Evolutionary conservation across 2,888 invertebrate genomes (phyloP).

Genomic region (Hyposoter dolosus): DNA sequence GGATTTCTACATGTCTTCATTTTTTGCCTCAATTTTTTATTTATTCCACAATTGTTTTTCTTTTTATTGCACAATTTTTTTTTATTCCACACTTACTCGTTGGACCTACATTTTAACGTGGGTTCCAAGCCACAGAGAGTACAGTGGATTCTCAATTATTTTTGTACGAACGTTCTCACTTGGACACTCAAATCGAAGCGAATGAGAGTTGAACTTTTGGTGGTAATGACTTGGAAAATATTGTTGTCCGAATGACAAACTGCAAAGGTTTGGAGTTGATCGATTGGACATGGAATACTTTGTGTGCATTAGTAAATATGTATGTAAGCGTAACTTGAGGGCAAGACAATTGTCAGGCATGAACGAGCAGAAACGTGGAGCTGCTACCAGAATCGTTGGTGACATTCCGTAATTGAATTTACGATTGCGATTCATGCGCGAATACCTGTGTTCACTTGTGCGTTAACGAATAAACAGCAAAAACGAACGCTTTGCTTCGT

Average conservation of each 20-base stretch:
- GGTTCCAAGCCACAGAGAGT: no score
- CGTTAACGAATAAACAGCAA: not conserved
- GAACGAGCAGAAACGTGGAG: conserved; percentile 15
- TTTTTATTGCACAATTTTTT: no score
- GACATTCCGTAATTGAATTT: conserved; percentile 46
- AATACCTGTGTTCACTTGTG: not conserved
- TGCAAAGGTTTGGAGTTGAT: not conserved
- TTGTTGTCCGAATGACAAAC: not conserved
- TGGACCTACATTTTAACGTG: no score
- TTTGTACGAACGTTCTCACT: not conserved
- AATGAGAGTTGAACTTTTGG: not conserved
- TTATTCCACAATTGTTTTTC: no score
- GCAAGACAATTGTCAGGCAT: not conserved
- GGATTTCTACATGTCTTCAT: no score
- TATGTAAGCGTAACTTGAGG: not conserved
- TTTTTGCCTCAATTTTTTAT: no score
- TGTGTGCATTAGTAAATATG: not conserved
- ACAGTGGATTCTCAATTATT: not conserved
- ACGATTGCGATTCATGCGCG: conserved; percentile 17
- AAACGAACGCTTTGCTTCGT: not conserved
- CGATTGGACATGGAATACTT: conserved; percentile 3
- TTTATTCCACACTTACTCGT: no score
- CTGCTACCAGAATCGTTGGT: conserved; percentile 17
- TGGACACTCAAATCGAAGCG: not conserved
- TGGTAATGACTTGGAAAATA: not conserved